phyloP scores from a whole-genome alignment of 2,797 vertebrate species.

The Euthynnus affinis region DNA sequence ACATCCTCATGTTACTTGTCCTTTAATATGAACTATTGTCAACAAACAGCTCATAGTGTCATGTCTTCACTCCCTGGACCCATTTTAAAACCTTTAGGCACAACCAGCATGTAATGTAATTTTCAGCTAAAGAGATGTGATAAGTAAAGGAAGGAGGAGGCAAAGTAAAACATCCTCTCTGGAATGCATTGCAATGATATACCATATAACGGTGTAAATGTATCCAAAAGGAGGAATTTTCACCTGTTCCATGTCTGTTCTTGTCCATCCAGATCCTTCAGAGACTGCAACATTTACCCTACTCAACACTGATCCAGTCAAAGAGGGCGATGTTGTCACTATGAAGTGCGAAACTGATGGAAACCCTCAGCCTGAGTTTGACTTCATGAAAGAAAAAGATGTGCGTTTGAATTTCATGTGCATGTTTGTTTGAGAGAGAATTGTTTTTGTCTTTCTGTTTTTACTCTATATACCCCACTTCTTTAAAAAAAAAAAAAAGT shows the following conservation, averaged over 20 bases:
- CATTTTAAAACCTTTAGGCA: not conserved
- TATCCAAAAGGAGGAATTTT: conserved; percentile 46
- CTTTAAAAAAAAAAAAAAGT: not conserved
- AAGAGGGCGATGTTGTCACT: conserved; percentile 89
- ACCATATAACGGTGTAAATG: conserved; percentile 19
- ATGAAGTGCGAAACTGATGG: conserved; percentile 90
- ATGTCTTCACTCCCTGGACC: not conserved
- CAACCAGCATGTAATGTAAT: conserved; percentile 11
- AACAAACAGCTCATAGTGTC: not conserved
- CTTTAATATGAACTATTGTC: too few relatives aligned
- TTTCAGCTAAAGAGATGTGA: conserved; percentile 4
- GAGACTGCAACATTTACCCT: conserved; percentile 85
- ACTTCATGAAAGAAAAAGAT: conserved; percentile 79
- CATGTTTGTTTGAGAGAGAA: not conserved
- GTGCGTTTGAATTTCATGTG: conserved; percentile 68
- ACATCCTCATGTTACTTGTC: too few relatives aligned
- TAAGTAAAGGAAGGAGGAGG: conserved; percentile 3
- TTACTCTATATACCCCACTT: not conserved
- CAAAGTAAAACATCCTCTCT: conserved; percentile 21
- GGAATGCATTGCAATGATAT: conserved; percentile 52
- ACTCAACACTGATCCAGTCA: conserved; percentile 76
- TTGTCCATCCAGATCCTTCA: conserved; percentile 85
- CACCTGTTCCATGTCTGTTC: conserved; percentile 53
- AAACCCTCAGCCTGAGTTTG: conserved; percentile 87
- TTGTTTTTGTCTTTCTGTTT: not conserved